Percentiles rank a stretch among this genome's conserved stretches.
These are phyloP conservation scores for Indicator indicator DNA, from an alignment of 2,113 vertebrate genomes.

Conservation along the genomic window DNA sequence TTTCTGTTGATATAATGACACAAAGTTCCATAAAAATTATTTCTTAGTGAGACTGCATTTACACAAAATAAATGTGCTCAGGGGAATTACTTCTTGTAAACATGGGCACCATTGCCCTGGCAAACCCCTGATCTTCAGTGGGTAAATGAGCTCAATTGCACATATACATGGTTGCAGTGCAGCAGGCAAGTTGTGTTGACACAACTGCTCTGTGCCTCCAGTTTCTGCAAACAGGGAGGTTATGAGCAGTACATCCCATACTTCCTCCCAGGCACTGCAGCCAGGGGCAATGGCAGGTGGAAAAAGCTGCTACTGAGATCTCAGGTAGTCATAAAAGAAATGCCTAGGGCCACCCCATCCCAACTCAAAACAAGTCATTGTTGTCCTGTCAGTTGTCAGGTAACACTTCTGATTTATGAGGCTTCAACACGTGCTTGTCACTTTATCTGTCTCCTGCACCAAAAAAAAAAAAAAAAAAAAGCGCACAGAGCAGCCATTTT, in stretches of 20 bases:
- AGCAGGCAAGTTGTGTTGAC: background rate
- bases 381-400: background rate
- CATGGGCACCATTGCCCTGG: background rate
- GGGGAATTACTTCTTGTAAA: background rate
- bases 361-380: background rate
- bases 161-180: background rate
- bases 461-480: fast-evolving
- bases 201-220: background rate
- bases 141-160: background rate
- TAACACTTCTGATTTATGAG: background rate
- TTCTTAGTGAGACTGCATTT: background rate
- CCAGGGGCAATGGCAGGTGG: background rate
- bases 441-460: background rate
- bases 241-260: background rate
- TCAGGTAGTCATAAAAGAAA: background rate
- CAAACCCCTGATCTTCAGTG: background rate
- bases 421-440: fast-evolving
- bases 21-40: background rate
- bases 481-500: slow-evolving; percentile 22
- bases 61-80: background rate
- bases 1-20: background rate
- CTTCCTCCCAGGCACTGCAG: background rate
- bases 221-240: background rate
- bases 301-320: background rate
- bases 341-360: background rate